phyloP scores from a whole-genome alignment of 2,888 invertebrate genomes.

The Celastrina argiolus region DNA sequence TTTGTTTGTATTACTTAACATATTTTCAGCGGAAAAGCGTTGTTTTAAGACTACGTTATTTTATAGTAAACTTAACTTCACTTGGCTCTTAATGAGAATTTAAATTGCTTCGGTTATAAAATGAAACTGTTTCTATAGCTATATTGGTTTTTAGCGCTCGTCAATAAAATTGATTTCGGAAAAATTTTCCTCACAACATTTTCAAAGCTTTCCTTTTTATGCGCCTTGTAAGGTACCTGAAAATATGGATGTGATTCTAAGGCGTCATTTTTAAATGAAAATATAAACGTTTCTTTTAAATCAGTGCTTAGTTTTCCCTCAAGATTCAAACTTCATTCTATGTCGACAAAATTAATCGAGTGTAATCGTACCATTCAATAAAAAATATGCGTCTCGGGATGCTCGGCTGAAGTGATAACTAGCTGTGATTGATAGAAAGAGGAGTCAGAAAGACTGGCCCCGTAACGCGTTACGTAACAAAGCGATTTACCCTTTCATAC shows the following conservation, averaged over 20 bases:
- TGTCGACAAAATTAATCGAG: neutral
- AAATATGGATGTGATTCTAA: neutral
- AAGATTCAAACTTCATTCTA: neutral
- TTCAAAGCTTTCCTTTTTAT: neutral
- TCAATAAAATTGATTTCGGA: neutral
- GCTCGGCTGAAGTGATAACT: too few species aligned
- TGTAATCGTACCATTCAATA: too few species aligned
- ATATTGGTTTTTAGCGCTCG: neutral
- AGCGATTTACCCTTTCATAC: too few species aligned
- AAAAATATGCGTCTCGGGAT: too few species aligned
- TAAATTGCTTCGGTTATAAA: neutral
- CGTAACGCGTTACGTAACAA: too few species aligned
- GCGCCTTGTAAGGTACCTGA: neutral
- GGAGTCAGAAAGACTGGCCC: too few species aligned
- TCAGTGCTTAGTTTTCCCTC: neutral
- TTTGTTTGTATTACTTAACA: slow-evolving; percentile 22
- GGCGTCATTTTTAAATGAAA: neutral
- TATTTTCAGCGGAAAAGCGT: neutral
- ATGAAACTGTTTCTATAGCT: neutral
- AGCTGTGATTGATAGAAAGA: too few species aligned
- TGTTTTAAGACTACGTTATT: slow-evolving; percentile 1
- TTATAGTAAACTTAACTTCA: neutral
- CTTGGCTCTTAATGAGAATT: neutral
- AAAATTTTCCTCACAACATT: neutral
- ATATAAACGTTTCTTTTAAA: neutral